A percentile compares a stretch with the other conserved stretches of the same genome.
These are phyloP conservation scores for Phaenicophaeus curvirostris DNA, from an alignment of 2,797 vertebrate genomes.

Conservation along the genomic window DNA sequence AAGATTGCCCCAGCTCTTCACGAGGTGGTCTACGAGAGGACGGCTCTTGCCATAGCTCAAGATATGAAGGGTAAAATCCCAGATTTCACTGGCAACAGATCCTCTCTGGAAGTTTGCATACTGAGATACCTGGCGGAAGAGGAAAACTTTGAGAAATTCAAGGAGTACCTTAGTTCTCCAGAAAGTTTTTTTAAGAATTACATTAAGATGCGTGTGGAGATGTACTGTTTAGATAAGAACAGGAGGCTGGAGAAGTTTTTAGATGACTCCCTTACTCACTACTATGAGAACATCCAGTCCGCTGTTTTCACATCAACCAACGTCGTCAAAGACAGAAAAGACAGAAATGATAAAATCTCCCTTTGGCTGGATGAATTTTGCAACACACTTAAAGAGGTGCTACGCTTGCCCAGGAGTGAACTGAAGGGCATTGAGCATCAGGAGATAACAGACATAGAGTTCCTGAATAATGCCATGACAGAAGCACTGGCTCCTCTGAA, in stretches of 20 bases:
- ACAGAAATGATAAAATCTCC: not conserved
- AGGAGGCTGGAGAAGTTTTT: slow-evolving; percentile 26
- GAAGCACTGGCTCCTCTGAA: not conserved
- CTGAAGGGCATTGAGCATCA: slow-evolving; percentile 54
- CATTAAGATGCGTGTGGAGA: not conserved
- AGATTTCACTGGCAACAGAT: slow-evolving; percentile 60
- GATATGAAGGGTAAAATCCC: slow-evolving; percentile 29
- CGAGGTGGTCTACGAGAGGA: not conserved
- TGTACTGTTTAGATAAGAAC: not conserved
- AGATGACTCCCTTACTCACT: not conserved
- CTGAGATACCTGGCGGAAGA: slow-evolving; percentile 70
- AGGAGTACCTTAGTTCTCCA: slow-evolving; percentile 31
- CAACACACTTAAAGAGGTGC: not conserved
- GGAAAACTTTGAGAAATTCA: slow-evolving; percentile 69
- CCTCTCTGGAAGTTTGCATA: slow-evolving; percentile 67
- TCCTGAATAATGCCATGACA: slow-evolving; percentile 53
- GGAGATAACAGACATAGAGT: slow-evolving; percentile 63
- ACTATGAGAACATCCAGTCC: not conserved
- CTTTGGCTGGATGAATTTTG: slow-evolving; percentile 75
- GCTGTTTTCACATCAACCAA: slow-evolving; percentile 59
- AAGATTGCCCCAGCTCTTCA: slow-evolving; percentile 53
- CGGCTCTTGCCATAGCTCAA: slow-evolving; percentile 35
- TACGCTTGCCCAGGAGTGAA: slow-evolving; percentile 61
- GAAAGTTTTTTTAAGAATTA: slow-evolving; percentile 39
- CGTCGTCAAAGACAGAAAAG: not conserved